Evolutionary conservation across 1,140 invertebrate genomes (phyloP).

Genomic region (Hypothenemus hampei): DNA sequence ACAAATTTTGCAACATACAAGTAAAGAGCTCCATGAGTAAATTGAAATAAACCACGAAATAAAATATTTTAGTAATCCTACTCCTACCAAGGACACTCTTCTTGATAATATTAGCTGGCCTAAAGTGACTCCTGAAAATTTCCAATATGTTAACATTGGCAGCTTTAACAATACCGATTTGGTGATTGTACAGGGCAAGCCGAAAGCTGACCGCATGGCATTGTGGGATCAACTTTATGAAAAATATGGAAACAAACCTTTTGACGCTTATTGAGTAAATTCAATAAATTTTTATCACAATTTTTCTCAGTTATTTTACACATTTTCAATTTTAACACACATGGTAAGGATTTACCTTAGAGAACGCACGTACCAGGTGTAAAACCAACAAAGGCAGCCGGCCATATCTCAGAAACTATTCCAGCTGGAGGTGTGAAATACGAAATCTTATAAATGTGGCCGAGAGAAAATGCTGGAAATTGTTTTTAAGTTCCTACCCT

Average conservation of each 20-base stretch:
- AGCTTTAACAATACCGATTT: conserved; percentile 7
- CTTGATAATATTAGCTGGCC: conserved; percentile 21
- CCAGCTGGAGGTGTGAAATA: no score
- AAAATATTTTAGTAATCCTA: conserved; percentile 20
- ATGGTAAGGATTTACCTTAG: no score
- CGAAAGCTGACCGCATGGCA: conserved; percentile 35
- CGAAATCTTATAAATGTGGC: no score
- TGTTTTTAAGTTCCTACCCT: no score
- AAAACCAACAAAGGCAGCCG: no score
- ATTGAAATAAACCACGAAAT: background rate
- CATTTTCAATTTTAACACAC: no score
- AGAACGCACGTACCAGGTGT: no score
- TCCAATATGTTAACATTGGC: conserved; percentile 24
- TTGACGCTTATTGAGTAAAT: conserved; percentile 24
- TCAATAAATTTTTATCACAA: no score
- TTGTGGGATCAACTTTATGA: conserved; percentile 39
- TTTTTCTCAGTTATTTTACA: no score
- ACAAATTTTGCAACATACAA: conserved; percentile 61
- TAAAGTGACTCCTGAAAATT: conserved; percentile 13
- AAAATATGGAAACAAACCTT: conserved; percentile 19
- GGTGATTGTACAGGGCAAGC: conserved; percentile 1
- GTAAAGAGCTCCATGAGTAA: conserved; percentile 41
- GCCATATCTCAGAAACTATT: no score
- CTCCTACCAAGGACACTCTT: conserved; percentile 14
- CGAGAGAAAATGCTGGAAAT: no score